A percentile compares a stretch with the other conserved stretches of the same genome.
These are phyloP conservation scores for Trachemys scripta DNA, from an alignment of 2,113 vertebrate species.

Conservation along the genomic window DNA sequence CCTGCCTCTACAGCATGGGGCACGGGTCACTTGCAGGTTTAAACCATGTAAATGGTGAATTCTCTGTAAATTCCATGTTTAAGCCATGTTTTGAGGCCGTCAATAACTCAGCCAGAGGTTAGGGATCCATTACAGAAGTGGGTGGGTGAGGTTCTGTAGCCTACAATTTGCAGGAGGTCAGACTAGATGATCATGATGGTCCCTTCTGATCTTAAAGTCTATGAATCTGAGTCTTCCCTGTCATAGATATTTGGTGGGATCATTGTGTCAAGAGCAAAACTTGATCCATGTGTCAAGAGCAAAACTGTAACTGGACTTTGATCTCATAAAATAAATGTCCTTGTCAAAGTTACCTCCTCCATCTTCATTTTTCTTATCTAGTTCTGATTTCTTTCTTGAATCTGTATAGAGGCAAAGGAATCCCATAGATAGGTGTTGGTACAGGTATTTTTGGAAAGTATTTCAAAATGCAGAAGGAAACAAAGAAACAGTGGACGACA, in stretches of 20 bases:
- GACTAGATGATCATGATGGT: no score
- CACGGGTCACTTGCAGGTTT: no score
- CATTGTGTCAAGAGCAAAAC: not conserved
- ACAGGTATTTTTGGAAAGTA: not conserved
- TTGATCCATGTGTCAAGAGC: not conserved
- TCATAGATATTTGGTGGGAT: not conserved
- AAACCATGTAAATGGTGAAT: no score
- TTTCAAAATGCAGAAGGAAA: accelerated
- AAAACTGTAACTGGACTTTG: not conserved
- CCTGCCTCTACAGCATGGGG: no score
- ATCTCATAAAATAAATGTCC: not conserved
- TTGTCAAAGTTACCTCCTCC: not conserved
- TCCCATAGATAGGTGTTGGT: not conserved
- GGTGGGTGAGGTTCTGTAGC: no score
- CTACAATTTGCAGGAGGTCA: no score
- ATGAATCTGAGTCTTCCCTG: not conserved
- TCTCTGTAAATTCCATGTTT: no score
- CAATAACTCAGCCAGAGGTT: no score
- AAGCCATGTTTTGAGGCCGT: no score
- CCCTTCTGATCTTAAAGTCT: no score
- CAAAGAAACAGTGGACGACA: not conserved
- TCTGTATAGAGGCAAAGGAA: not conserved
- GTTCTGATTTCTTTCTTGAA: not conserved
- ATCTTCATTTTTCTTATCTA: not conserved
- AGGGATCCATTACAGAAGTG: no score